These are phyloP conservation scores for Alouatta palliata DNA, from an alignment of 2,113 vertebrate genomes.

Conservation along the genomic window DNA sequence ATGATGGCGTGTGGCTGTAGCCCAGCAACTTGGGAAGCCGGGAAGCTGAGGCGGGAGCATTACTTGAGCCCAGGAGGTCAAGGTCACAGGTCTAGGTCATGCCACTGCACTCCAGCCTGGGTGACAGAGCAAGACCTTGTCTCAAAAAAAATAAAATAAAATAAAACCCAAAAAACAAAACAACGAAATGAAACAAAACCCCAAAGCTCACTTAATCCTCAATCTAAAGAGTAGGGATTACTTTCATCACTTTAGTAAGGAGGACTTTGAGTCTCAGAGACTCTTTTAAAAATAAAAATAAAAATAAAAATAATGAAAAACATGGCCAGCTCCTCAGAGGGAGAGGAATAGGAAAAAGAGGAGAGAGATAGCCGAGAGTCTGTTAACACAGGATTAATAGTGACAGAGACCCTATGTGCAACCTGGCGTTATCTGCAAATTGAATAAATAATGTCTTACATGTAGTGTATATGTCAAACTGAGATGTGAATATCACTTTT, in stretches of 20 bases:
- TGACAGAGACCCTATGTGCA: not conserved
- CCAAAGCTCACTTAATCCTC: not conserved
- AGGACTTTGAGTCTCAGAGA: constrained; percentile 8
- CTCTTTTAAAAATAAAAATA: not conserved
- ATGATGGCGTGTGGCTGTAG: no score
- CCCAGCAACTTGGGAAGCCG: no score
- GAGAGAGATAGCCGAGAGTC: not conserved
- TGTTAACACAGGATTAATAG: not conserved
- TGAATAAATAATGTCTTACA: not conserved
- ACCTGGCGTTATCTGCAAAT: not conserved
- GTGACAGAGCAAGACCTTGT: no score
- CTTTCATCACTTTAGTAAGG: not conserved
- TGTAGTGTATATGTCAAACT: not conserved
- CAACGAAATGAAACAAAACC: no score
- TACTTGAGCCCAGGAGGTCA: no score
- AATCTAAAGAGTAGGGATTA: not conserved
- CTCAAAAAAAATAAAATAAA: no score
- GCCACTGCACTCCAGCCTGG: no score
- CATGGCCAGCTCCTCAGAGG: not conserved
- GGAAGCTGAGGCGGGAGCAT: no score
- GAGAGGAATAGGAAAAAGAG: not conserved
- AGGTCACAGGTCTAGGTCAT: no score
- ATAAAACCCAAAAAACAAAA: no score
- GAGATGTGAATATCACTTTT: not conserved
- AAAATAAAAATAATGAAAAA: not conserved